These are phyloP conservation scores for Chitala chitala DNA, from an alignment of 2,113 vertebrate genomes.

Conservation along the genomic window DNA sequence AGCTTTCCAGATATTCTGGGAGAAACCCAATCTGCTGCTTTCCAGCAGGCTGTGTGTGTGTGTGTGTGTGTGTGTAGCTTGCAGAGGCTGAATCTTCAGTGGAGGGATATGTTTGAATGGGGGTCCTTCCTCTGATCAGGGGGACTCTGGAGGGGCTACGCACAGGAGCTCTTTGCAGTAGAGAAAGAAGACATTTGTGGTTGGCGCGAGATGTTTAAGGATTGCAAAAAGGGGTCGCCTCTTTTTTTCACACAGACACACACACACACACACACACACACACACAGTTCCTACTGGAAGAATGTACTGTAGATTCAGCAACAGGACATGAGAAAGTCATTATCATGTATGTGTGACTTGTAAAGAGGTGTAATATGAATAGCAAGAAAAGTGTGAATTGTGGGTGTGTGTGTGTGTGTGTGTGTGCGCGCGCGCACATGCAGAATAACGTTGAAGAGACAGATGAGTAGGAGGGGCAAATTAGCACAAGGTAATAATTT, in stretches of 20 bases:
- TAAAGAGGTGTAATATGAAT: conserved; percentile 8
- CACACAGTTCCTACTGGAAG: background rate
- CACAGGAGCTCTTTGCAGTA: background rate
- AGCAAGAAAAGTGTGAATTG: background rate
- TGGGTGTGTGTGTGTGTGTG: conserved; percentile 13
- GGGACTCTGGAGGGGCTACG: conserved; percentile 15
- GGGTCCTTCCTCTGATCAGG: conserved; percentile 6
- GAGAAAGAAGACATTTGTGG: background rate
- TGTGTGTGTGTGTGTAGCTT: background rate
- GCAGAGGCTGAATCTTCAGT: background rate
- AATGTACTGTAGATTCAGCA: background rate
- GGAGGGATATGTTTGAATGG: conserved; percentile 15
- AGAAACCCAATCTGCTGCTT: conserved; percentile 1
- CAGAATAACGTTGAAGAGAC: background rate
- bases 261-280: background rate
- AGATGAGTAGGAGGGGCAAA: background rate
- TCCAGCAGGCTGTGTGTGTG: background rate
- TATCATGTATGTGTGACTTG: conserved; percentile 9
- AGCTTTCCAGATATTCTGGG: background rate
- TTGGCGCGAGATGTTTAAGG: background rate
- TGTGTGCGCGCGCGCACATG: conserved; percentile 19
- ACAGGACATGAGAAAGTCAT: conserved; percentile 3
- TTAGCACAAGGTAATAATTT: background rate
- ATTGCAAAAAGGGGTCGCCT: background rate
- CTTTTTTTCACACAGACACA: background rate